phyloP scores from a whole-genome alignment of 2,113 vertebrate genomes.

The Pachycephala philippinensis region DNA sequence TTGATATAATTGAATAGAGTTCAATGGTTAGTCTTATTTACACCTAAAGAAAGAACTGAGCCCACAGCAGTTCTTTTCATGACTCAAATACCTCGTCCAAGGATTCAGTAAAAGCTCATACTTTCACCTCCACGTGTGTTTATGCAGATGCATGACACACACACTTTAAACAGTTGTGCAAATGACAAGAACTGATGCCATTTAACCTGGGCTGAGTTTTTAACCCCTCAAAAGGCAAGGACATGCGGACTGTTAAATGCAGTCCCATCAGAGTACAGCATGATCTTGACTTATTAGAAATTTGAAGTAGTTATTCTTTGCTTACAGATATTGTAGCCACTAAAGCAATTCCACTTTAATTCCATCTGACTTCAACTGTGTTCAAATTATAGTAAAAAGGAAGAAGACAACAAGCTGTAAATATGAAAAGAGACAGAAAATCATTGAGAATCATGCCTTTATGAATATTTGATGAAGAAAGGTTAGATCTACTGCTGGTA shows the following conservation, averaged over 20 bases:
- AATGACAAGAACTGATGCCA: neutral
- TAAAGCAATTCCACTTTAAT: constrained; percentile 85
- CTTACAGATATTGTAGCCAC: constrained; percentile 64
- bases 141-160: neutral
- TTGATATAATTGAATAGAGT: neutral
- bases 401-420: constrained; percentile 93
- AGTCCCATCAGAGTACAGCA: neutral
- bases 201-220: neutral
- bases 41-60: neutral
- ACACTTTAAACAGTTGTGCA: neutral
- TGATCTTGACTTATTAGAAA: neutral
- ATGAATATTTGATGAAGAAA: constrained; percentile 98
- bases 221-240: neutral
- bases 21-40: neutral
- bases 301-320: constrained; percentile 38
- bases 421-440: constrained; percentile 98
- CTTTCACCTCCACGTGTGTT: neutral
- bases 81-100: neutral
- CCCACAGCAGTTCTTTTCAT: neutral
- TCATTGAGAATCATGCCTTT: constrained; percentile 95
- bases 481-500: constrained; percentile 88
- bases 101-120: neutral
- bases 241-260: neutral
- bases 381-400: constrained; percentile 83
- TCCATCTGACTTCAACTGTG: constrained; percentile 88